Evolutionary conservation across 2,797 vertebrate species (phyloP).

Genomic region (Carcharodon carcharias): DNA sequence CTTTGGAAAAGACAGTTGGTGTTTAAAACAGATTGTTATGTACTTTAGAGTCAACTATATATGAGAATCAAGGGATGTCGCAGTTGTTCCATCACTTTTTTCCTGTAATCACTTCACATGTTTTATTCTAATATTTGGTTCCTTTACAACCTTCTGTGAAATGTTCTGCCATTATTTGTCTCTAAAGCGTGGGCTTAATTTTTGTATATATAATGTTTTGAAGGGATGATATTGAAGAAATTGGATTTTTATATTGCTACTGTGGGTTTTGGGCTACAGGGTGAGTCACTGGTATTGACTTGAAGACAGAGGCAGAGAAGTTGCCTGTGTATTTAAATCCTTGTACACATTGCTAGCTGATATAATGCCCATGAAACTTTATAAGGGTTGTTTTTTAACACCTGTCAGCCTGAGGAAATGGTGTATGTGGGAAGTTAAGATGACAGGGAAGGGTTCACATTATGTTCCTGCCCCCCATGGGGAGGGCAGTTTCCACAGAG

Average conservation of each 20-base stretch:
- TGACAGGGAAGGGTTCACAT: background rate
- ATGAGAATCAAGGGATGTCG: background rate
- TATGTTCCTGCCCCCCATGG: background rate
- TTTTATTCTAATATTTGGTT: background rate
- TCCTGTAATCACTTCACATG: background rate
- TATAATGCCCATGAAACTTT: background rate
- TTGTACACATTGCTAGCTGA: background rate
- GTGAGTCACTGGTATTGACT: background rate
- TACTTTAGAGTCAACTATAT: background rate
- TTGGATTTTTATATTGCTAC: background rate
- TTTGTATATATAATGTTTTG: background rate
- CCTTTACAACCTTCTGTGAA: background rate
- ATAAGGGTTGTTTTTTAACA: background rate
- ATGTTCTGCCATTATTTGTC: background rate
- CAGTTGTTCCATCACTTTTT: background rate
- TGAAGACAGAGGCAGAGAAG: background rate
- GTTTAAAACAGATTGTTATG: constrained; percentile 23
- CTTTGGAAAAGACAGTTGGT: constrained; percentile 10
- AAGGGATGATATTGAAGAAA: background rate
- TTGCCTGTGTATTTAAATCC: background rate
- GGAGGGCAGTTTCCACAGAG: background rate
- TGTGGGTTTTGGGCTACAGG: background rate
- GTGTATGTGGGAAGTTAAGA: background rate
- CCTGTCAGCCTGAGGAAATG: background rate
- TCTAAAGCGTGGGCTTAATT: background rate